Evolutionary conservation across 2,888 invertebrate species (phyloP).

Genomic region (Drosophila prolongata): DNA sequence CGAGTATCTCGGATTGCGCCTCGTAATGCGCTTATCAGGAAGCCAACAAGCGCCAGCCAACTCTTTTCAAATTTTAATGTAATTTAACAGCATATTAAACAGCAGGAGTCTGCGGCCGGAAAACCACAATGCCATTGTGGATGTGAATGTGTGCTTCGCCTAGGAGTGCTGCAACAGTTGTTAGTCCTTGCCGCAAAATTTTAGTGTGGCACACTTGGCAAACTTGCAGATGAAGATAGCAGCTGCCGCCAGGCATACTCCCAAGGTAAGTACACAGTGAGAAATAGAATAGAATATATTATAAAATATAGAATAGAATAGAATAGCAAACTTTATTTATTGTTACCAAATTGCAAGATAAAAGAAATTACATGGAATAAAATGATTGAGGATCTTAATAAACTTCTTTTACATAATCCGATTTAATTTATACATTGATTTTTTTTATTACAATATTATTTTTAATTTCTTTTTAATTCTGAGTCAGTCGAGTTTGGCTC

Average conservation of each 20-base stretch:
- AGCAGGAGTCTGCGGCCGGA: slow-evolving; percentile 58
- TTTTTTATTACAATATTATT: too few species aligned
- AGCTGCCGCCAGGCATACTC: slow-evolving; percentile 3
- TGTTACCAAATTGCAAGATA: background rate
- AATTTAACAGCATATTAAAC: slow-evolving; percentile 79
- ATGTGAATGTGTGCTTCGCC: slow-evolving; percentile 5
- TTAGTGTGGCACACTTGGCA: slow-evolving; percentile 23
- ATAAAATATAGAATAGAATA: too few species aligned
- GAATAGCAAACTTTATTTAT: too few species aligned
- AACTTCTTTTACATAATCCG: too few species aligned
- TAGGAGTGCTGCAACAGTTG: slow-evolving; percentile 42
- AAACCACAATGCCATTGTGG: slow-evolving; percentile 26
- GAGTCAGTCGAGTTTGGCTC: background rate
- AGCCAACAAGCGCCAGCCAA: slow-evolving; percentile 46
- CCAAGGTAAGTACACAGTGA: slow-evolving; percentile 18
- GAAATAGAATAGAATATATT: background rate
- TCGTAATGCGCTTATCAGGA: slow-evolving; percentile 72
- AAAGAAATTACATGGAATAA: background rate
- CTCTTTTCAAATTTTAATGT: slow-evolving; percentile 72
- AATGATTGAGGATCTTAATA: background rate
- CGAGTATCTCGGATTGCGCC: background rate
- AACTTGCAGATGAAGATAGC: slow-evolving; percentile 44
- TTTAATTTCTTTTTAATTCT: too few species aligned
- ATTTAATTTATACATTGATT: too few species aligned
- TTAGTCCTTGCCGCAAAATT: slow-evolving; percentile 20